Percentiles rank a stretch among this genome's conserved stretches.
Conservation (phyloP, 2,113 vertebrate species). For the Leptodactylus fuscus region DNA sequence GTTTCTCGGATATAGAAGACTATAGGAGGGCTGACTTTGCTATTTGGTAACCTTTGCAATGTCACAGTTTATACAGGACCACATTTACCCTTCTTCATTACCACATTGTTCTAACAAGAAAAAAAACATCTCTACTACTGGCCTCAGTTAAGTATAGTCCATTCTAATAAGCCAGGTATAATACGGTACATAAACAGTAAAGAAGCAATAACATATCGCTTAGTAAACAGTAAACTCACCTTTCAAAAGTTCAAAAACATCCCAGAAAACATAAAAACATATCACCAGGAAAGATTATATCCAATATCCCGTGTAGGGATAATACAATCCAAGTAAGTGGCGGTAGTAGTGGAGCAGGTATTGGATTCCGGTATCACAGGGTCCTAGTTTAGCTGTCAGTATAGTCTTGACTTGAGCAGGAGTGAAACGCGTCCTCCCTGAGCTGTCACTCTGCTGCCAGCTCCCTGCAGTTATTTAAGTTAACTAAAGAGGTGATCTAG, state of each 20-base stretch:
- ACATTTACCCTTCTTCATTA: too few relatives aligned
- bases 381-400: slow-evolving; percentile 51
- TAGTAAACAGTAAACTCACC: slow-evolving; percentile 2
- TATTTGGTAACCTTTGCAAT: too few relatives aligned
- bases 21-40: too few relatives aligned
- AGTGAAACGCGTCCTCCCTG: slow-evolving; percentile 68
- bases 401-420: slow-evolving; percentile 65
- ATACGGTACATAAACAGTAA: background rate
- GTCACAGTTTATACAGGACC: too few relatives aligned
- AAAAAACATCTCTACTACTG: too few relatives aligned
- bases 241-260: background rate
- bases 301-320: slow-evolving; percentile 52
- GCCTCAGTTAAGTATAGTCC: background rate
- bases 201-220: background rate
- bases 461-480: slow-evolving; percentile 68
- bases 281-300: slow-evolving; percentile 34
- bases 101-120: too few relatives aligned
- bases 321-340: slow-evolving; percentile 64
- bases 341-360: slow-evolving; percentile 58
- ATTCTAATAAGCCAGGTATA: background rate
- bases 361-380: slow-evolving; percentile 56
- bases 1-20: too few relatives aligned
- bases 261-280: slow-evolving; percentile 26
- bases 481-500: slow-evolving; percentile 72
- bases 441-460: slow-evolving; percentile 62